Base-by-base conservation (phyloP, 2,113 vertebrate species). In the Todiramphus chloris region DNA sequence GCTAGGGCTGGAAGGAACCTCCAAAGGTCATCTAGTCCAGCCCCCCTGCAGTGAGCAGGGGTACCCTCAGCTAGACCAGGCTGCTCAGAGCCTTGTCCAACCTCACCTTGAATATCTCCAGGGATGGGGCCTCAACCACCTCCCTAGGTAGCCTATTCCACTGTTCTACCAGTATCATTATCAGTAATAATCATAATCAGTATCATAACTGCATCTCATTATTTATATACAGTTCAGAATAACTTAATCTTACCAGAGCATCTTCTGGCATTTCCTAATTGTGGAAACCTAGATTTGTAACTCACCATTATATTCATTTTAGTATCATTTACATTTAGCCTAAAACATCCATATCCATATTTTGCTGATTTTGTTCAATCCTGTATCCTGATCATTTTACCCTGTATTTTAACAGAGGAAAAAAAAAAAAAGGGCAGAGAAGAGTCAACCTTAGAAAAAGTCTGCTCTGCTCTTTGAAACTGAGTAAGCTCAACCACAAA, bases 401-500 rank as follows among this genome's bases (percentile, higher is more conserved):
- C 43, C 39, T 68, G n/a, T 64, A 23, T 86, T 94, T 91, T 85
- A 86, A 92, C 16, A 1, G 41, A 41, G 41, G 41, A 12, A 48
- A 75, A 78, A 41, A 56, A 70, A 90, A 66, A 75, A 79, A 41
- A 77, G 73, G 89, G 33, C 89, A 93, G 58, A 63, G 50, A 85
- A 69, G 87, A 88, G 86, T 94, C 94, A 93, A 39, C 50, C 39
- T 66, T 62, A 73, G 86, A 79, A 70, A 87, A 90, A 85, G 77
- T 51, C 18, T 51, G 33, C 16, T 41, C 70, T 81, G 46, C 30
- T 85, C 72, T 96, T 89, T 85, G 92, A 91, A 93, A 66, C 43
- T 58, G 79, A 93, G 46, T 53, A 83, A 91, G 70, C 72, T 83
- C 56, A 94, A 96, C 94, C 95, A 95, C 90, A 96, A 95, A 97